Conservation (phyloP, 1,140 invertebrate genomes). For the Globodera rostochiensis region DNA sequence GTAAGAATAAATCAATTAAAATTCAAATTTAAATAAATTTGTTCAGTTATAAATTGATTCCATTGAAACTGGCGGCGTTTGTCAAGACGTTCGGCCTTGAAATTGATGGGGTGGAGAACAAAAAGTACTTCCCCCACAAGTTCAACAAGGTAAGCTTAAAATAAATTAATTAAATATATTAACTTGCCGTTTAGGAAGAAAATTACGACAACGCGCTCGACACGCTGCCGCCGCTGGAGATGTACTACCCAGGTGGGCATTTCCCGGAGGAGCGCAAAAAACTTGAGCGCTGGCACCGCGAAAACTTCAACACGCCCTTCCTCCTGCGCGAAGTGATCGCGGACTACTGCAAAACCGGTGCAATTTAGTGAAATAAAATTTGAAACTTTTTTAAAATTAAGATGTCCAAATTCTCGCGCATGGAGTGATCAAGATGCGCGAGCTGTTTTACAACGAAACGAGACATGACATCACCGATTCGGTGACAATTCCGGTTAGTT, state of each 20-base stretch:
- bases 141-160: not conserved
- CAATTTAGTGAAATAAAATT: no score
- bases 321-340: not conserved
- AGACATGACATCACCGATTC: no score
- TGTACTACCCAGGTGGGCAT: not conserved
- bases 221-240: not conserved
- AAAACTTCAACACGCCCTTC: not conserved
- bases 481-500: no score
- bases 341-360: not conserved
- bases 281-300: not conserved
- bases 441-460: no score
- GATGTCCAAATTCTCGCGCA: no score
- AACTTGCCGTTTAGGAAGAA: not conserved
- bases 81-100: no score
- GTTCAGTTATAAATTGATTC: not conserved
- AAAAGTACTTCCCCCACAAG: not conserved
- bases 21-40: no score
- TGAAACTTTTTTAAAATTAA: no score
- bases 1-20: no score
- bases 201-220: not conserved
- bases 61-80: not conserved
- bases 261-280: not conserved
- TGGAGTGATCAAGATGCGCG: no score
- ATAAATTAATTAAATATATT: no score
- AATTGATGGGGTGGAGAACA: not conserved